phyloP scores from a whole-genome alignment of 2,888 invertebrate genomes.

The Argynnis bischoffii region DNA sequence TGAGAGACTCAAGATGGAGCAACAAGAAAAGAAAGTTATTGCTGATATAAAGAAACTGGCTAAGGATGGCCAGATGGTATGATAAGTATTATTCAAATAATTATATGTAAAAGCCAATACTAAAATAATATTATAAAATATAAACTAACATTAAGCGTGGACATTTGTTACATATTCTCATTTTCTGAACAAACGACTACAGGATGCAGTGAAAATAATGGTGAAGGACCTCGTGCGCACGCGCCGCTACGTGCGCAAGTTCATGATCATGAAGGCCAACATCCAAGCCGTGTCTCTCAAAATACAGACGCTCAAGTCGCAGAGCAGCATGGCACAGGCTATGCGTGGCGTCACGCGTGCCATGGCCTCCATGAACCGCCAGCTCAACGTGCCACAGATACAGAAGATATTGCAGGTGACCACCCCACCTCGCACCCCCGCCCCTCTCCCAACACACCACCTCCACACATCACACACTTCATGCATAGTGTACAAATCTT shows the following conservation, averaged over 20 bases:
- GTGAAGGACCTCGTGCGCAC: constrained; percentile 99
- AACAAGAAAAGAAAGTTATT: constrained; percentile 99
- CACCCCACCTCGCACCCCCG: not conserved
- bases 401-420: constrained; percentile 90
- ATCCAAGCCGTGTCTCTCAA: constrained; percentile 98
- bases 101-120: too few relatives aligned
- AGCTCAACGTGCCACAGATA: constrained; percentile 98
- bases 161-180: too few relatives aligned
- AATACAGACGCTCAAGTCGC: constrained; percentile 98
- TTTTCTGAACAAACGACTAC: constrained; percentile 29
- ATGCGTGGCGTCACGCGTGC: constrained; percentile 99
- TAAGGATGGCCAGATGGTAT: constrained; percentile 98
- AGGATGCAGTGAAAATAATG: constrained; percentile 99
- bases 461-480: not conserved
- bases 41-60: constrained; percentile 99
- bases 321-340: constrained; percentile 99
- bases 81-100: not conserved
- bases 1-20: constrained; percentile 97
- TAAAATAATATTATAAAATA: too few relatives aligned
- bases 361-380: constrained; percentile 99
- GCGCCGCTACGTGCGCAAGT: constrained; percentile 97
- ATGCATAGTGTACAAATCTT: too few relatives aligned
- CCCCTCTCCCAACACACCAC: not conserved
- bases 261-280: constrained; percentile 99
- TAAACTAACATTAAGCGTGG: too few relatives aligned